phyloP scores from a whole-genome alignment of 2,888 invertebrate species.

The Idaea aversata region DNA sequence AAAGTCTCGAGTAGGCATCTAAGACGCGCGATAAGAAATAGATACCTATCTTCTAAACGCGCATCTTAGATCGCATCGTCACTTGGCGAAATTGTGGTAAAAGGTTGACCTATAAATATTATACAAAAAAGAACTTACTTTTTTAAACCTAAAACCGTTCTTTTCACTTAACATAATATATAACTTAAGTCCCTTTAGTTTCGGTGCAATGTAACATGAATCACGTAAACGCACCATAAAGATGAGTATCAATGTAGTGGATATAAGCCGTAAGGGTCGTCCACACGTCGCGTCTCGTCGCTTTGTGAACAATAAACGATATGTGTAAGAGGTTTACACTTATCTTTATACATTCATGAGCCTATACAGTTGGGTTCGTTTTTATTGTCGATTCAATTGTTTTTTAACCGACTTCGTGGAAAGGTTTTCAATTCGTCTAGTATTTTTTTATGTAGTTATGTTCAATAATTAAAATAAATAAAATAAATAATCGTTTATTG shows the following conservation, averaged over 20 bases:
- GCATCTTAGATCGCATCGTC: too few species aligned
- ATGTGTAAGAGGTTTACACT: neutral
- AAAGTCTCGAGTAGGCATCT: too few species aligned
- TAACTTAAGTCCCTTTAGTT: neutral
- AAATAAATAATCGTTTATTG: too few species aligned
- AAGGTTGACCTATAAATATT: too few species aligned
- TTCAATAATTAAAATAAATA: too few species aligned
- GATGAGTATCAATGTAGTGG: neutral
- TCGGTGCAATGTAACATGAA: neutral
- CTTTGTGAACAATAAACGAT: neutral
- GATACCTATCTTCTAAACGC: too few species aligned
- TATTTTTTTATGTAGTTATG: too few species aligned
- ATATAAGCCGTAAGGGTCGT: neutral
- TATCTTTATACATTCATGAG: neutral
- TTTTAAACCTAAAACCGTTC: too few species aligned
- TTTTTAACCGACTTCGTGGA: neutral
- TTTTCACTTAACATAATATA: neutral
- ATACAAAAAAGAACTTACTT: too few species aligned
- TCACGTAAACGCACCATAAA: neutral
- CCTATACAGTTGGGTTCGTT: neutral
- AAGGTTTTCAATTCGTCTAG: neutral
- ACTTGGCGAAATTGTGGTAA: too few species aligned
- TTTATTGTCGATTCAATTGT: neutral
- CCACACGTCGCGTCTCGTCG: neutral
- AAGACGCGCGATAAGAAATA: too few species aligned